Conservation (phyloP, 2,888 invertebrate species). For the Teleiodes luculella region DNA sequence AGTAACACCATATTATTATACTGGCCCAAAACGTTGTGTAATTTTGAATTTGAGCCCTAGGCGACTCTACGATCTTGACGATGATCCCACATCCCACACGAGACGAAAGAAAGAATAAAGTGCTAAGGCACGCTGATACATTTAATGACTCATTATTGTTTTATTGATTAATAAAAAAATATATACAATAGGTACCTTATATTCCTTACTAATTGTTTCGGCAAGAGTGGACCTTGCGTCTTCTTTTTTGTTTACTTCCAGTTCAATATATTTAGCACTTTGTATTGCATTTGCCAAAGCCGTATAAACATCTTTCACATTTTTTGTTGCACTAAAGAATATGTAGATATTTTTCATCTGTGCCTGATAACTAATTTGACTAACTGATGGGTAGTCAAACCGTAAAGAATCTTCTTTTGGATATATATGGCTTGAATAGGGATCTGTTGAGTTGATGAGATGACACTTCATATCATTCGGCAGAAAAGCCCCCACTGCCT, state of each 20-base stretch:
- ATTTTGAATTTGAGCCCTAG: too few relatives aligned
- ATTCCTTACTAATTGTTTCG: slow-evolving; percentile 82
- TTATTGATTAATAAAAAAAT: neutral
- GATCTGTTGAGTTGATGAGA: slow-evolving; percentile 44
- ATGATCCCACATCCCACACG: too few relatives aligned
- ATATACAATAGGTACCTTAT: slow-evolving; percentile 66
- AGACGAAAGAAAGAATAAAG: too few relatives aligned
- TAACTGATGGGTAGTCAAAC: slow-evolving; percentile 89
- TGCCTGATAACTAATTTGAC: slow-evolving; percentile 81
- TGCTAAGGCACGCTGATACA: too few relatives aligned
- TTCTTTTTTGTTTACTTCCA: slow-evolving; percentile 22
- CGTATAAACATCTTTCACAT: slow-evolving; percentile 61
- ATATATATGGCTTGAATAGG: slow-evolving; percentile 52
- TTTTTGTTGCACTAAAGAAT: slow-evolving; percentile 84
- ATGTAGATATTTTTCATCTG: slow-evolving; percentile 85
- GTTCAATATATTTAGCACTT: slow-evolving; percentile 81
- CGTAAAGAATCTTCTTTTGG: slow-evolving; percentile 54
- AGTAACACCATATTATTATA: too few relatives aligned
- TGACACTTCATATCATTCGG: slow-evolving; percentile 85
- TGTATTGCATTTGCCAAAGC: slow-evolving; percentile 79
- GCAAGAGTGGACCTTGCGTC: slow-evolving; percentile 75
- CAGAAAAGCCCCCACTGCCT: slow-evolving; percentile 82
- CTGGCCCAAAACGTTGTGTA: too few relatives aligned
- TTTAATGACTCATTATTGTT: too few relatives aligned
- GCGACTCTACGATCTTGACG: too few relatives aligned